A percentile compares a stretch with the other conserved stretches of the same genome.
Conservation (phyloP, 2,113 vertebrate genomes). For the Pithys albifrons region DNA sequence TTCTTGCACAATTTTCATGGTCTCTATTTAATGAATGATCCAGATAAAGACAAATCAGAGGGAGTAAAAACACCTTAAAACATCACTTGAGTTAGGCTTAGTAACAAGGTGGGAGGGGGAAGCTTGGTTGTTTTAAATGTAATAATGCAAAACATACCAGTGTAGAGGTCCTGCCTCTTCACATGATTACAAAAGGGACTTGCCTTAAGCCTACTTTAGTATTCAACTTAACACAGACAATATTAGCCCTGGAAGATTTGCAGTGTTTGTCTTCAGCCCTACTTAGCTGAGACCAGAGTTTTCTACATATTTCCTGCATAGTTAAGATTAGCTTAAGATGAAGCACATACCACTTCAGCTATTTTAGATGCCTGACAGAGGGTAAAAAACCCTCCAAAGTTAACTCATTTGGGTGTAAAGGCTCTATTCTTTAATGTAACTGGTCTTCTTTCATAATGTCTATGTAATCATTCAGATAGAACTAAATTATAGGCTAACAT, state of each 20-base stretch:
- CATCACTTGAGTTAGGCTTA: not conserved
- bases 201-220: not conserved
- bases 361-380: conserved; percentile 9
- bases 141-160: not conserved
- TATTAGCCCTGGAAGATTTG: not conserved
- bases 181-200: not conserved
- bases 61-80: conserved; percentile 17
- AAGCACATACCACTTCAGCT: conserved; percentile 27
- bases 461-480: not conserved
- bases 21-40: not conserved
- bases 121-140: not conserved
- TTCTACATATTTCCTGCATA: conserved; percentile 23
- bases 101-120: not conserved
- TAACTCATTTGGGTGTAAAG: not conserved
- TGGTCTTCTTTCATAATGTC: not conserved
- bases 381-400: not conserved
- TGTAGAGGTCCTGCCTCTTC: not conserved
- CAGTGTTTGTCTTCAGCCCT: conserved; percentile 17
- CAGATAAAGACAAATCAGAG: not conserved
- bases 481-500: not conserved
- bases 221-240: not conserved
- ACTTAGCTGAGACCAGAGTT: not conserved
- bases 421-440: not conserved
- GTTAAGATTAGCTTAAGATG: conserved; percentile 11
- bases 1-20: not conserved